Evolutionary conservation across 2,888 invertebrate genomes (phyloP), one percentile per base, ranked within the genome.

Genomic region (Deroplatys truncata): DNA sequence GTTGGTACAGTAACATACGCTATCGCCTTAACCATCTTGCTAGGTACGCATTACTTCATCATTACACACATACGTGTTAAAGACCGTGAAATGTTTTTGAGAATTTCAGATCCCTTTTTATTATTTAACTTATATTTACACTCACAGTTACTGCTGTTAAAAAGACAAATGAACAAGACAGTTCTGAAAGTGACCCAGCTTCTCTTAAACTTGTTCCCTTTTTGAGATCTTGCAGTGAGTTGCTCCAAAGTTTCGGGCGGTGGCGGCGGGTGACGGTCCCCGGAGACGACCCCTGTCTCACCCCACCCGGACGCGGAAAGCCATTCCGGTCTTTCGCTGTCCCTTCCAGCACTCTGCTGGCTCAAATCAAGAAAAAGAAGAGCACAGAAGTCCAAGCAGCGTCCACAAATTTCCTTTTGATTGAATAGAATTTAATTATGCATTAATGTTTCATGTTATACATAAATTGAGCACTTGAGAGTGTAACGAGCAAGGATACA

Each of bases 261-360:
- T 85, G 85, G 85, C 85, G 43, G 89, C 85, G 85, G 83, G 85
- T 82, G 89, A 43, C 85, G 72, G 43, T 89, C 89, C 90, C 90
- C 88, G 43, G 90, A 90, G 90, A 84, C 88, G 85, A 88, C 89
- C 89, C 85, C 43, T 85, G 85, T 43, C 83, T 86, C 87, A 87
- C 90, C 88, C 82, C 84, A 82, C 82, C 82, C 83, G 72, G 89
- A 90, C 89, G 88, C 90, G 90, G 90, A 90, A 90, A 90, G 85
- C 90, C 90, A 89, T 90, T 90, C 88, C 89, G 89, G 89, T 84
- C 31, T 89, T 29, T 28, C 89, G 88, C 86, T 84, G 31, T 31
- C 20, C 35, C 82, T 20, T 86, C 35, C 29, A 43, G n/a, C 86
- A 49, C 85, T 72, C 56, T 72, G 25, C 20, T 72, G 25, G 56